Evolutionary conservation across 92 coral and sea anemone genomes (phyloP), one percentile per base, ranked within the genome.

Genomic region (Palythoa heliodiscus): DNA sequence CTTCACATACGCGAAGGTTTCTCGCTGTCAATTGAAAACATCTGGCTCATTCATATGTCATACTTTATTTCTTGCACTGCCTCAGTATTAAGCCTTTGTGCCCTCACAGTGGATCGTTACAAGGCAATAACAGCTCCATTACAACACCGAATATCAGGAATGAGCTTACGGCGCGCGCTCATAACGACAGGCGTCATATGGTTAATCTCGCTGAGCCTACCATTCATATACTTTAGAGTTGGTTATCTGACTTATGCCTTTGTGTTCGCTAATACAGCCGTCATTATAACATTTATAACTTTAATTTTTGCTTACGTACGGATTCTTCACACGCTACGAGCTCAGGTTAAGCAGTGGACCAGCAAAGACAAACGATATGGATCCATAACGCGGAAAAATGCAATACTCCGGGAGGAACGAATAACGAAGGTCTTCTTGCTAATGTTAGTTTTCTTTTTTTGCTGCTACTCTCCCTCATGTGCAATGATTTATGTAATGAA

Each of bases 41-140:
- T 76, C 16, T 60, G 87, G 80, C 40, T 76, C 4, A 82, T 93
- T 54, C 97, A 93, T 84, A 85, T 93, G 93, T 80, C 91, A 23
- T 93, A 87, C 88, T 93, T 93, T 22, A 91, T 91, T 38, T 89
- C 97, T 4, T 93, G 97, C 50, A 93, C 97, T 10, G 97, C 97
- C 11, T 93, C 97, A 5, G 85, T 93, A 10, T 87, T 93, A 38
- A 93, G 91, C 73, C 92, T 93, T 16, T 94, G 95, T 39, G 97
- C 97, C 29, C 75, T 93, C 74, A 88, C 97, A 15, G 79, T 89
- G 38, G 97, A 93, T 83, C 93, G 97, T 64, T 85, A 83, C 75
- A 79, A 83, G 43, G 92, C 93, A 13, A 93, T 93, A 60, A 88
- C 90, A 15, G 71, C 82, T 24, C 95, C 95, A n/a, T 82, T 93